Evolutionary conservation across 2,888 invertebrate species (phyloP).

Genomic region (Temnothorax unifasciatus): DNA sequence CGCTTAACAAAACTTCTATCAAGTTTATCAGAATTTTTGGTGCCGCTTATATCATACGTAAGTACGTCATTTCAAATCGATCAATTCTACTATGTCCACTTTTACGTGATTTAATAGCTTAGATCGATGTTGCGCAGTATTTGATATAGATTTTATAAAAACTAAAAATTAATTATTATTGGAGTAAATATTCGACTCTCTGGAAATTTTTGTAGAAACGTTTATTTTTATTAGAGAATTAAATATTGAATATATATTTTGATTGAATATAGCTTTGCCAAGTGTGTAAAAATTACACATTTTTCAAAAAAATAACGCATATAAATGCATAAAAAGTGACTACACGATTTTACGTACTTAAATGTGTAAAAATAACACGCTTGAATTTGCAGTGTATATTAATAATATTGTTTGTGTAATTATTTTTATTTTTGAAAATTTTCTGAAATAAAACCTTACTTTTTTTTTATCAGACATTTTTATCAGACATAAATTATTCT

Average conservation of each 20-base stretch:
- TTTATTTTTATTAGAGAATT: background rate
- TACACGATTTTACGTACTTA: too few species aligned
- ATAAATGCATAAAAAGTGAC: too few species aligned
- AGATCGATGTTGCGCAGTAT: background rate
- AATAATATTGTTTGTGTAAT: background rate
- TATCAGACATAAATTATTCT: background rate
- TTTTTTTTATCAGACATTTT: background rate
- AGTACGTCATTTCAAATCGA: background rate
- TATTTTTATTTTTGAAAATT: background rate
- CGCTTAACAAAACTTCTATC: conserved; percentile 19
- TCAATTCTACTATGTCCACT: background rate
- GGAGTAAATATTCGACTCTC: background rate
- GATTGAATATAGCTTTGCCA: background rate
- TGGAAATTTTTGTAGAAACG: background rate
- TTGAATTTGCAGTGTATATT: too few species aligned
- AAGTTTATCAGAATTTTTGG: background rate
- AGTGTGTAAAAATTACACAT: too few species aligned
- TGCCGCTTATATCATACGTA: background rate
- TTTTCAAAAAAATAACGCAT: too few species aligned
- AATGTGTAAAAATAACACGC: too few species aligned
- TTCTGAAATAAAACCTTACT: background rate
- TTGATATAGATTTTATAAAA: background rate
- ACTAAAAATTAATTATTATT: background rate
- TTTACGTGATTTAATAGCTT: background rate
- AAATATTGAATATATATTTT: conserved; percentile 1